Evolutionary conservation across 2,113 vertebrate species (phyloP).

Genomic region (Rhabdomys dilectus): DNA sequence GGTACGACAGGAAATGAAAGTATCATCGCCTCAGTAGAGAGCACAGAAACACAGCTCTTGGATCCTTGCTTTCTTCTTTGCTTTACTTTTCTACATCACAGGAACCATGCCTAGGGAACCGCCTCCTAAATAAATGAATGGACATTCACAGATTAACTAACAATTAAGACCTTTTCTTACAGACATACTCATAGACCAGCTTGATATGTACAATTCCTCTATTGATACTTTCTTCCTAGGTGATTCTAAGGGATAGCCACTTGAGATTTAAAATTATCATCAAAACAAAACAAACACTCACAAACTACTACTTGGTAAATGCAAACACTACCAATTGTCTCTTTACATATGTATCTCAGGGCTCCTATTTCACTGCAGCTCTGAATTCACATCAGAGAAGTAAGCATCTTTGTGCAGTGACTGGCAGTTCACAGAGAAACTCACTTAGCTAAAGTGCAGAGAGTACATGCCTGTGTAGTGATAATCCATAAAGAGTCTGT

Average conservation of each 20-base stretch:
- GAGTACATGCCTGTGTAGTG: not conserved
- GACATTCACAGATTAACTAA: not conserved
- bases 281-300: not conserved
- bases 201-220: not conserved
- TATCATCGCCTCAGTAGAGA: not conserved
- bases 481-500: not conserved
- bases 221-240: not conserved
- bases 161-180: not conserved
- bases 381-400: not conserved
- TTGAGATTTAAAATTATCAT: not conserved
- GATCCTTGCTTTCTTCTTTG: not conserved
- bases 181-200: not conserved
- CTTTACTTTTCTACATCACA: not conserved
- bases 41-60: not conserved
- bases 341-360: too few relatives aligned
- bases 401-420: not conserved
- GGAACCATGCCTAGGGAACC: not conserved
- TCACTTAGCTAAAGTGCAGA: not conserved
- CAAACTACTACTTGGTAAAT: not conserved
- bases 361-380: not conserved
- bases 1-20: not conserved
- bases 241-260: not conserved
- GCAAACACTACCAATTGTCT: not conserved
- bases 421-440: not conserved
- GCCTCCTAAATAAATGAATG: not conserved